Percentiles rank a stretch among this genome's conserved stretches.
Evolutionary conservation across 2,113 vertebrate genomes (phyloP).

Genomic region (Cricetomys ansorgei): DNA sequence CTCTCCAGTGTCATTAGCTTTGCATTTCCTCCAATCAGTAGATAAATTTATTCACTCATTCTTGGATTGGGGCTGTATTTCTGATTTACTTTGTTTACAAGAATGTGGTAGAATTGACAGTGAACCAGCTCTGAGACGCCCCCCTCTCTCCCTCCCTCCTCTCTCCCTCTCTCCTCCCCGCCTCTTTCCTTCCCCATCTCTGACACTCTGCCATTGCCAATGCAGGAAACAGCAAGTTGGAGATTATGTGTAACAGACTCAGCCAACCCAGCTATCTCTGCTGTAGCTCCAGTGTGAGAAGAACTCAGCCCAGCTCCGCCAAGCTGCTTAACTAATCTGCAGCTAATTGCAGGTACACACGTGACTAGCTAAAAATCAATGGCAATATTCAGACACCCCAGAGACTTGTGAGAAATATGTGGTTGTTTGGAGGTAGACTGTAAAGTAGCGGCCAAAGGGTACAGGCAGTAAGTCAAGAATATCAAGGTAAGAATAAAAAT

Average conservation of each 20-base stretch:
- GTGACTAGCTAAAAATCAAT: slow-evolving; percentile 24
- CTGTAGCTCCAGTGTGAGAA: not conserved
- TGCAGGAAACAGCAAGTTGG: not conserved
- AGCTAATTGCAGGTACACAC: slow-evolving; percentile 20
- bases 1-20: not conserved
- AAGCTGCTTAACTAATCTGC: not conserved
- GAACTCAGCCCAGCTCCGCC: not conserved
- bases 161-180: accelerated
- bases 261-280: not conserved
- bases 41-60: not conserved
- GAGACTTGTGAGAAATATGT: slow-evolving; percentile 3
- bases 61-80: not conserved
- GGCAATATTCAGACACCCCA: not conserved
- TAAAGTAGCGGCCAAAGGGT: not conserved
- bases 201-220: not conserved
- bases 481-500: not conserved
- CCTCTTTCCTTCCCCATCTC: not conserved
- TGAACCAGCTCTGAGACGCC: no score
- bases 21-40: not conserved
- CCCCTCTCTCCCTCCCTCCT: no score
- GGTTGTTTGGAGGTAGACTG: not conserved
- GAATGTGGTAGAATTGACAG: not conserved
- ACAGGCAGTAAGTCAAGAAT: not conserved
- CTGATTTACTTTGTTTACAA: slow-evolving; percentile 43
- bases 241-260: not conserved